Conservation (phyloP, 2,888 invertebrate species). For the Tethea ocularis region DNA sequence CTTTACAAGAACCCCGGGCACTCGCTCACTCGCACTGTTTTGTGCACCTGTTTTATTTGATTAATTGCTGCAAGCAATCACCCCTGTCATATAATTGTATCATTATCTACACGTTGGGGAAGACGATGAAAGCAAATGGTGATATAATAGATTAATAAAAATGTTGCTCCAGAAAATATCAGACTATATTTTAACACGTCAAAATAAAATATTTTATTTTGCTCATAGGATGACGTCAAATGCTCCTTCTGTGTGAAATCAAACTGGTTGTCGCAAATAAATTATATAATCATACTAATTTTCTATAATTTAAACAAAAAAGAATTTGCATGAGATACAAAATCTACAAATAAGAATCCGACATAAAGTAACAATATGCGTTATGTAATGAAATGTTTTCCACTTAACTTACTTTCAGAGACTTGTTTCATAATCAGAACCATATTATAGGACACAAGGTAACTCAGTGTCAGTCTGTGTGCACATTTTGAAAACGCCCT, state of each 20-base stretch:
- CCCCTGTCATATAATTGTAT: conserved; percentile 66
- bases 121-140: neutral
- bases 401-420: conserved; percentile 18
- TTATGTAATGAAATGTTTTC: conserved; percentile 7
- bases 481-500: conserved; percentile 60
- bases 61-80: conserved; percentile 66
- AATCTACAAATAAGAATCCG: conserved; percentile 10
- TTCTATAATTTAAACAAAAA: conserved; percentile 19
- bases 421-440: conserved; percentile 17
- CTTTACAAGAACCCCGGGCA: conserved; percentile 56
- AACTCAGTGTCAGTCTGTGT: conserved; percentile 47
- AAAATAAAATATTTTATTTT: neutral
- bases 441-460: conserved; percentile 23
- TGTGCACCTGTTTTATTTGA: conserved; percentile 74
- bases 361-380: conserved; percentile 20
- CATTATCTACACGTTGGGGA: conserved; percentile 40
- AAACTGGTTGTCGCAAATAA: neutral
- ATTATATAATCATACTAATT: conserved; percentile 11
- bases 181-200: neutral
- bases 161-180: neutral
- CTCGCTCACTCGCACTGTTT: conserved; percentile 51
- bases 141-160: neutral
- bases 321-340: too few species aligned
- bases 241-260: neutral
- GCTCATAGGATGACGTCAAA: neutral